These are phyloP conservation scores for Pseudomyrmex dendroicus DNA, from an alignment of 1,140 invertebrate genomes.

Conservation along the genomic window DNA sequence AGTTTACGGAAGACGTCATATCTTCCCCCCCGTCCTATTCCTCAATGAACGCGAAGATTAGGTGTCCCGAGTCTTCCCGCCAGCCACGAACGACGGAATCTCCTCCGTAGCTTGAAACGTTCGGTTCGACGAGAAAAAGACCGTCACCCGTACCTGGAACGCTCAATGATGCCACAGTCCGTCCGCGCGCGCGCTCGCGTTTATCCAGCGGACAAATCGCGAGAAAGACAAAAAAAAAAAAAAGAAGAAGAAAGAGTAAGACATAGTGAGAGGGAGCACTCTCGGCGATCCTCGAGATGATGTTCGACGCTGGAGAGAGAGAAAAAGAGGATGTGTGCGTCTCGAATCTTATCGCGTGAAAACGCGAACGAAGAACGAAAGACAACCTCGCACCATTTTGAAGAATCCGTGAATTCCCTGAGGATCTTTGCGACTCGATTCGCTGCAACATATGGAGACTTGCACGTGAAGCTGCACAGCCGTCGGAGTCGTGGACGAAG, in stretches of 20 bases:
- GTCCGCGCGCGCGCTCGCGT: conserved; percentile 53
- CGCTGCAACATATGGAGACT: background rate
- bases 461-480: background rate
- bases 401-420: background rate
- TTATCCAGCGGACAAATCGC: conserved; percentile 48
- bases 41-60: conserved; percentile 11
- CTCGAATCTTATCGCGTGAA: background rate
- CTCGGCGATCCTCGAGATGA: background rate
- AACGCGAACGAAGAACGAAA: conserved; percentile 8
- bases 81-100: conserved; percentile 42
- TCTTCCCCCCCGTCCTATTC: background rate
- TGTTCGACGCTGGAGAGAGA: too few relatives aligned
- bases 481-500: conserved; percentile 7
- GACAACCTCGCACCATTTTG: background rate
- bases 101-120: conserved; percentile 41
- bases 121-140: conserved; percentile 51
- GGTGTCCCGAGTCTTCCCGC: background rate
- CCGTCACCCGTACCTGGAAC: conserved; percentile 54
- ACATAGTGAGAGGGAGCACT: background rate
- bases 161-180: conserved; percentile 57
- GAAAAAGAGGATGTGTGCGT: background rate
- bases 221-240: conserved; percentile 3
- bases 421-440: background rate
- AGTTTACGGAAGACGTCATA: conserved; percentile 5
- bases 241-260: background rate